Evolutionary conservation across 2,797 vertebrate genomes (phyloP).

Genomic region (Atherinosoma microstoma): DNA sequence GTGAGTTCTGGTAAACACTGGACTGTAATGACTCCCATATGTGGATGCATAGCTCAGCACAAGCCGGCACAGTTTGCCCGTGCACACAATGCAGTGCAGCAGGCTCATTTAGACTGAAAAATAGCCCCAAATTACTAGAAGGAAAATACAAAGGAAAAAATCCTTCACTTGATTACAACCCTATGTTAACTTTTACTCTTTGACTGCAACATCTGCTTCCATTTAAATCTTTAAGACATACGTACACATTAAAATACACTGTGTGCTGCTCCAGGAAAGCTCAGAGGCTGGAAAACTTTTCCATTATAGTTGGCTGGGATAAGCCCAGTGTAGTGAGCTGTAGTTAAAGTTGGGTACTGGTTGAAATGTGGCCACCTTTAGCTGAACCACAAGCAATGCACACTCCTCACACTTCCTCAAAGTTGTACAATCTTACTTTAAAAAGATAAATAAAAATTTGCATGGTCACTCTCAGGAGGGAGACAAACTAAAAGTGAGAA

Average conservation of each 20-base stretch:
- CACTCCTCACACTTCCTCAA: slow-evolving; percentile 23
- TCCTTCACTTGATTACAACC: slow-evolving; percentile 80
- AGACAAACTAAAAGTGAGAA: slow-evolving; percentile 35
- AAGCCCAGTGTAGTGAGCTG: slow-evolving; percentile 37
- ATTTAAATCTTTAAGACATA: slow-evolving; percentile 84
- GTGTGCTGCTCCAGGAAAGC: slow-evolving; percentile 55
- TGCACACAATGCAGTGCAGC: slow-evolving; percentile 64
- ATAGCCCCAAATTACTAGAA: slow-evolving; percentile 74
- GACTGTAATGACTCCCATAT: slow-evolving; percentile 82
- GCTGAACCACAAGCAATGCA: slow-evolving; percentile 50
- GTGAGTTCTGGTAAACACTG: slow-evolving; percentile 75
- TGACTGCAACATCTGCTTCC: slow-evolving; percentile 83
- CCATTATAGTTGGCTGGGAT: slow-evolving; percentile 72
- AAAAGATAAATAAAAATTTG: not conserved
- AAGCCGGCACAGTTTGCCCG: slow-evolving; percentile 55
- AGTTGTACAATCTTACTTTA: slow-evolving; percentile 42
- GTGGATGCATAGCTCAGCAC: slow-evolving; percentile 77
- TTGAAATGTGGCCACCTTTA: slow-evolving; percentile 53
- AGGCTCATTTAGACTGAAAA: slow-evolving; percentile 75
- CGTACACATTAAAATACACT: slow-evolving; percentile 79
- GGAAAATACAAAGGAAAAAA: slow-evolving; percentile 63
- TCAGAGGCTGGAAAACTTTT: slow-evolving; percentile 73
- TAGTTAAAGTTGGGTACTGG: slow-evolving; percentile 54
- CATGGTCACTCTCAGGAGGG: slow-evolving; percentile 17
- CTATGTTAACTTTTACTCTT: slow-evolving; percentile 79